Conservation (phyloP, 2,797 vertebrate species). For the Pteropus rufus region DNA sequence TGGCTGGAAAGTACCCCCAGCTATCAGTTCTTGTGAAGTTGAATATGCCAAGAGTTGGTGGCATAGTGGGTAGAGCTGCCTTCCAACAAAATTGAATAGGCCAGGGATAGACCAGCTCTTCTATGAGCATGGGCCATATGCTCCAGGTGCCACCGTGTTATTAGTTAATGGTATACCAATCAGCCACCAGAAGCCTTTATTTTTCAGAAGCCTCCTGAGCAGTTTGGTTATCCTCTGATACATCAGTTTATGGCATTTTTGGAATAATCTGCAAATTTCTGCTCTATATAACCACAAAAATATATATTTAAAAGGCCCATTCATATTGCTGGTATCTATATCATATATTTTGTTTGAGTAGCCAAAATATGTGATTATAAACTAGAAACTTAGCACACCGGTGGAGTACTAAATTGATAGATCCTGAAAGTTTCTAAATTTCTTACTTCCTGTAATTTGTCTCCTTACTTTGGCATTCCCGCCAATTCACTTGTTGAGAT, state of each 20-base stretch:
- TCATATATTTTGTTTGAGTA: neutral
- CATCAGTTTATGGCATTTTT: neutral
- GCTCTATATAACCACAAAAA: neutral
- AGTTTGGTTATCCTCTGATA: neutral
- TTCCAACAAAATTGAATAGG: neutral
- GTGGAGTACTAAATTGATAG: neutral
- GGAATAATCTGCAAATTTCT: neutral
- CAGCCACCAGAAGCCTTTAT: neutral
- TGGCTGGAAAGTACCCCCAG: neutral
- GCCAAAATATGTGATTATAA: neutral
- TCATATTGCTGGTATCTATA: neutral
- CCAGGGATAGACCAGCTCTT: neutral
- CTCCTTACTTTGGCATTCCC: neutral
- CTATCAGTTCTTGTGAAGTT: neutral
- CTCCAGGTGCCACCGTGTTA: neutral
- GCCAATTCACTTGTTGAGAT: neutral
- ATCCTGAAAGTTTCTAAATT: neutral
- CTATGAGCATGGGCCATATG: neutral
- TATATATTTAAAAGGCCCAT: neutral
- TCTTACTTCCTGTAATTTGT: neutral
- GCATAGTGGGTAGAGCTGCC: neutral
- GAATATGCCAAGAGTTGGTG: neutral
- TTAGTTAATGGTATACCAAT: neutral
- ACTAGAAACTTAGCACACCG: neutral
- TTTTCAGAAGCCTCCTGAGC: neutral